Evolutionary conservation across 2,888 invertebrate genomes (phyloP).

Genomic region (Dynastes grantii): DNA sequence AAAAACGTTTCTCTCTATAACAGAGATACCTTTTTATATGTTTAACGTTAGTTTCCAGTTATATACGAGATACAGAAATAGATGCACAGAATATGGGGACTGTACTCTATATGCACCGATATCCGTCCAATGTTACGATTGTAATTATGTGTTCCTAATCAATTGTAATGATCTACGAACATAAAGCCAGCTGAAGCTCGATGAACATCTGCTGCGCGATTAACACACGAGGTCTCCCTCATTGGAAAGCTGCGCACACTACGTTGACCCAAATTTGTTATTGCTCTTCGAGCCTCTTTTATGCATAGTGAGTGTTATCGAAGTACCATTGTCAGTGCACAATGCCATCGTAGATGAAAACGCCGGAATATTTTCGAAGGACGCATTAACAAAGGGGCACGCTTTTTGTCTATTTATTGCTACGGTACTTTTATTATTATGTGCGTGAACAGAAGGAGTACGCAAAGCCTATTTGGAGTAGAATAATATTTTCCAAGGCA

Average conservation of each 20-base stretch:
- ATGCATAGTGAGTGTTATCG: conserved; percentile 44
- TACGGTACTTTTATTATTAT: not conserved
- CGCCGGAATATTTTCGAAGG: conserved; percentile 54
- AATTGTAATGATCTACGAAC: conserved; percentile 27
- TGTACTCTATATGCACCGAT: too few species aligned
- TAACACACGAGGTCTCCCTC: conserved; percentile 39
- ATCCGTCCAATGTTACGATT: too few species aligned
- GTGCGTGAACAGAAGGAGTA: too few species aligned
- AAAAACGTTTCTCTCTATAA: not conserved
- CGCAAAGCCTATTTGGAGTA: too few species aligned
- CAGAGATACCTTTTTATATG: not conserved
- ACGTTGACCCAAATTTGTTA: conserved; percentile 52
- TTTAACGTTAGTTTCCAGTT: too few species aligned
- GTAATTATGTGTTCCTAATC: conserved; percentile 28
- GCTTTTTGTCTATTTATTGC: not conserved
- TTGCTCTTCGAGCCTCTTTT: conserved; percentile 23
- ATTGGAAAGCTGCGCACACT: conserved; percentile 53
- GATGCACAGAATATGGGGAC: too few species aligned
- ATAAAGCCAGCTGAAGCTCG: conserved; percentile 49
- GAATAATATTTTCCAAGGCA: too few species aligned
- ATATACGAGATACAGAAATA: too few species aligned
- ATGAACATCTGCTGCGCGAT: conserved; percentile 53
- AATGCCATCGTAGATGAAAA: conserved; percentile 50
- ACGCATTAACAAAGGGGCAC: conserved; percentile 35
- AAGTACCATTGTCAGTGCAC: conserved; percentile 54